phyloP scores from a whole-genome alignment of 2,888 invertebrate genomes.

The Leptopilina syphax region DNA sequence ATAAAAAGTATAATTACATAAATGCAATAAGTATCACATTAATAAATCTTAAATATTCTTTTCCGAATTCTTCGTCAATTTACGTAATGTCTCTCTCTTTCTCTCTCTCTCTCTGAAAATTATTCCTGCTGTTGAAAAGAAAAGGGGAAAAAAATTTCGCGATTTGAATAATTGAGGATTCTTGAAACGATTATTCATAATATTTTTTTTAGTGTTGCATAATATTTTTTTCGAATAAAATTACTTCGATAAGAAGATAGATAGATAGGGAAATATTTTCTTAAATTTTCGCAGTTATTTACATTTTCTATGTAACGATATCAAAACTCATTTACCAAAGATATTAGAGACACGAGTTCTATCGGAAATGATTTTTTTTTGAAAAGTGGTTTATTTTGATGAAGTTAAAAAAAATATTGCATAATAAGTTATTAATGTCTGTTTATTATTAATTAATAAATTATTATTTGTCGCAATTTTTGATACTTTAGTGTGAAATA shows the following conservation, averaged over 20 bases:
- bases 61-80: not conserved
- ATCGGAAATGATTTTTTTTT: too few species aligned
- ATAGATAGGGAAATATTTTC: slow-evolving; percentile 3
- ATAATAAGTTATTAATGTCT: too few species aligned
- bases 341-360: too few species aligned
- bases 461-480: too few species aligned
- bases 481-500: too few species aligned
- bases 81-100: not conserved
- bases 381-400: too few species aligned
- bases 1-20: too few species aligned
- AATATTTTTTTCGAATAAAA: not conserved
- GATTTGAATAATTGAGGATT: not conserved
- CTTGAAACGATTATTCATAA: slow-evolving; percentile 2
- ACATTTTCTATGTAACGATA: too few species aligned
- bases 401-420: too few species aligned
- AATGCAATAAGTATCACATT: slow-evolving; percentile 1
- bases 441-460: too few species aligned
- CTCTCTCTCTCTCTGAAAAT: not conserved
- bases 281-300: not conserved
- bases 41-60: slow-evolving; percentile 15
- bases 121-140: not conserved
- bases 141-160: not conserved
- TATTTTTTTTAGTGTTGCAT: not conserved
- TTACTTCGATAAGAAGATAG: not conserved
- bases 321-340: too few species aligned